phyloP scores from a whole-genome alignment of 1,140 invertebrate species.

The Anadara kagoshimensis region DNA sequence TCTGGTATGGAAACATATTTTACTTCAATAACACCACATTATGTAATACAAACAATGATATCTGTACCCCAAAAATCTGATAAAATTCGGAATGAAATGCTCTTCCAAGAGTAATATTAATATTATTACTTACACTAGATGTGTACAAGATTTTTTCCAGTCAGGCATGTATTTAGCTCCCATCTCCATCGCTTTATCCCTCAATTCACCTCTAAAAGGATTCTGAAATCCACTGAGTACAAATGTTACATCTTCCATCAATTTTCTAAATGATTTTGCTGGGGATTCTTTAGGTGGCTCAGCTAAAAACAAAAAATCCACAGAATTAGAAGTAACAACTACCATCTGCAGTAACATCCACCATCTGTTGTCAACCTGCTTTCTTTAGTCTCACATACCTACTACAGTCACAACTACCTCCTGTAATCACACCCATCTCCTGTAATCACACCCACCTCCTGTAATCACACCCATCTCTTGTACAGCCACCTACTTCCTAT shows the following conservation, averaged over 20 bases:
- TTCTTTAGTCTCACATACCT: background rate
- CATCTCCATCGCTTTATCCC: constrained; percentile 83
- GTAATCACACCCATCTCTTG: too few relatives aligned
- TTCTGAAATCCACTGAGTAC: constrained; percentile 91
- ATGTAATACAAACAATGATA: too few relatives aligned
- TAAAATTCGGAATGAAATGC: too few relatives aligned
- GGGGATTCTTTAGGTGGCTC: constrained; percentile 54
- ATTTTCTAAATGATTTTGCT: constrained; percentile 58
- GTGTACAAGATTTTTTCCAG: constrained; percentile 85
- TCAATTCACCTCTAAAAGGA: constrained; percentile 82
- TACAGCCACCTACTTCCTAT: too few relatives aligned
- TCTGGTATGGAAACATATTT: too few relatives aligned
- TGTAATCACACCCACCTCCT: too few relatives aligned
- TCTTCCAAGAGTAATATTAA: too few relatives aligned
- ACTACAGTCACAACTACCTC: too few relatives aligned
- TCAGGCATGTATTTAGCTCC: constrained; percentile 87
- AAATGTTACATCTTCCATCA: constrained; percentile 83
- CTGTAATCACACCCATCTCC: too few relatives aligned
- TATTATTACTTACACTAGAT: constrained; percentile 82
- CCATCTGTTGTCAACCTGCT: background rate
- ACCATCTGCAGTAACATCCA: background rate
- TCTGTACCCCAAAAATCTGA: too few relatives aligned
- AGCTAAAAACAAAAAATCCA: constrained; percentile 43
- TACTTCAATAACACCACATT: too few relatives aligned
- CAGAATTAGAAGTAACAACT: background rate